Evolutionary conservation across 2,888 invertebrate species (phyloP).

Genomic region (Drosophila nigritarsus): DNA sequence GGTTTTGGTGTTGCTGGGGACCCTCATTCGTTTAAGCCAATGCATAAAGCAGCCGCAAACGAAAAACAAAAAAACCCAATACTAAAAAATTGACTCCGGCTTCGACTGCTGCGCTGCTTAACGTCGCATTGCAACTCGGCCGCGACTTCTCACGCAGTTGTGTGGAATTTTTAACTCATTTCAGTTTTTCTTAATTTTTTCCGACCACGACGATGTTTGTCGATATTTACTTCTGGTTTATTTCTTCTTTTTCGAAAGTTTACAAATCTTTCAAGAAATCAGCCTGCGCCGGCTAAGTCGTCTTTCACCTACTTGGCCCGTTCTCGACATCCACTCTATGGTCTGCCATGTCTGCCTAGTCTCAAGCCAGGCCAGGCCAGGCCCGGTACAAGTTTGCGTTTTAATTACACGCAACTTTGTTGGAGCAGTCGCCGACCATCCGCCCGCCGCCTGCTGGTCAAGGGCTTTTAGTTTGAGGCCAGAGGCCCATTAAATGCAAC

Average conservation of each 20-base stretch:
- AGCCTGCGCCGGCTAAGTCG: constrained; percentile 59
- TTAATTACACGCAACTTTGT: constrained; percentile 79
- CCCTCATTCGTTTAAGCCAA: constrained; percentile 34
- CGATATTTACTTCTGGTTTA: constrained; percentile 77
- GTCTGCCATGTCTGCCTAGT: background rate
- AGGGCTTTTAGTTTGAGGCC: constrained; percentile 34
- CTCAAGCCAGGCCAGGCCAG: background rate
- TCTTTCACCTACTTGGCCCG: constrained; percentile 66
- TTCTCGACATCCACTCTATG: constrained; percentile 5
- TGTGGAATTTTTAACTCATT: constrained; percentile 80
- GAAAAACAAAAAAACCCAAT: constrained; percentile 25
- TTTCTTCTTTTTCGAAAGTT: constrained; percentile 77
- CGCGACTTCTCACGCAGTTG: constrained; percentile 79
- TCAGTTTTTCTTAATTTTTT: constrained; percentile 79
- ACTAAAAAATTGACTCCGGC: constrained; percentile 33
- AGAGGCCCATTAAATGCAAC: constrained; percentile 49
- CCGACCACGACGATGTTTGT: constrained; percentile 61
- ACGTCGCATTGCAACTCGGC: constrained; percentile 31
- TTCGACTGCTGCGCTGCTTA: constrained; percentile 20
- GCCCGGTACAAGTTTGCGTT: constrained; percentile 67
- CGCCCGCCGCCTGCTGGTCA: constrained; percentile 36
- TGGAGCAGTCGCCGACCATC: constrained; percentile 54
- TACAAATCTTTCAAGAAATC: constrained; percentile 80
- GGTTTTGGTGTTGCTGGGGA: constrained; percentile 19
- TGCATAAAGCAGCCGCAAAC: constrained; percentile 50